Conservation (phyloP, 2,113 vertebrate species). For the Euleptes europaea region DNA sequence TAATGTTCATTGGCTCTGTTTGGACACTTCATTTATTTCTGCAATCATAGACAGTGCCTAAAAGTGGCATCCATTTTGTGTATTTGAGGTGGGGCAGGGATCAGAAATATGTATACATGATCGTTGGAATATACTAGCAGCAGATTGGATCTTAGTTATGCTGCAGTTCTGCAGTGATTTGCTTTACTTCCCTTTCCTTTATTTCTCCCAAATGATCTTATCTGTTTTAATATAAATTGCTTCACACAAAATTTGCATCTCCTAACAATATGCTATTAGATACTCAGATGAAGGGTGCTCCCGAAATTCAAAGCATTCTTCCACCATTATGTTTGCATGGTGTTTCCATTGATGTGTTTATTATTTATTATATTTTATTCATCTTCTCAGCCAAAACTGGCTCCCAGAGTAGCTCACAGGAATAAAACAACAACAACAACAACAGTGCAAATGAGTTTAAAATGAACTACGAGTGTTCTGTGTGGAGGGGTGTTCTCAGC, state of each 20-base stretch:
- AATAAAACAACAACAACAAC: too few relatives aligned
- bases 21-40: too few relatives aligned
- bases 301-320: neutral
- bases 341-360: neutral
- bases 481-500: too few relatives aligned
- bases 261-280: neutral
- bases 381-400: too few relatives aligned
- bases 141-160: neutral
- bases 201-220: neutral
- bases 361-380: too few relatives aligned
- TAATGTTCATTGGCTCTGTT: too few relatives aligned
- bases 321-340: neutral
- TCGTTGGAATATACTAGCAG: accelerated
- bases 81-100: too few relatives aligned
- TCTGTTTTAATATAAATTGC: neutral
- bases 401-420: too few relatives aligned
- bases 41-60: too few relatives aligned
- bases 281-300: slow-evolving; percentile 3
- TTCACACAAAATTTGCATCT: neutral
- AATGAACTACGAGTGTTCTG: too few relatives aligned
- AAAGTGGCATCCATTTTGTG: too few relatives aligned
- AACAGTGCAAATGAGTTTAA: too few relatives aligned
- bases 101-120: neutral
- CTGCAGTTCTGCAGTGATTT: neutral
- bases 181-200: neutral